Base-by-base conservation (phyloP, 2,888 invertebrate species). In the Bugulina stolonifera region DNA sequence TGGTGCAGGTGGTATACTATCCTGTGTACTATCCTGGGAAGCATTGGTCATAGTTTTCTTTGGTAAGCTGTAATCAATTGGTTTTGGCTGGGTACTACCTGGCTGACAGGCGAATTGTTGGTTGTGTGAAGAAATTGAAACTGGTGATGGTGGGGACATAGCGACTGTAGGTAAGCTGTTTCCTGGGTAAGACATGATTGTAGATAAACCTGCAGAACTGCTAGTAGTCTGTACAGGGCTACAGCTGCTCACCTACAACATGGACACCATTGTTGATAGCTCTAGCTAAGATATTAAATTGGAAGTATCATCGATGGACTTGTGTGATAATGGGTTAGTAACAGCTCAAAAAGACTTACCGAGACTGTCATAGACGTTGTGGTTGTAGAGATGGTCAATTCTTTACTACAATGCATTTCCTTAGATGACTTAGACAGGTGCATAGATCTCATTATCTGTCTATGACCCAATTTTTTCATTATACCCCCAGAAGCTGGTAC, bases 391-490 rank as follows among this genome's bases (percentile, higher is more conserved):
- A 55, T 55, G 55, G 5, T n/a, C 14, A 5, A 55, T n/a, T 55
- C 55, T 55, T 25, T 5, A 55, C 14, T 55, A 25, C 55, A 14
- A 14, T 55, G 55, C 3, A 55, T 3, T n/a, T 5, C n/a, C 25
- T 5, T n/a, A 18, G 55, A n/a, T n/a, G 55, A 18, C 23, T 55
- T 25, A 5, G 55, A 55, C 3, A n/a, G 55, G 22, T n/a, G 22
- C 23, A 18, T n/a, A 55, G 64, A 64, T 64, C 32, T 25, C 64
- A 64, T 64, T 2, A 64, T 27, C n/a, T 64, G 64, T n/a, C 32
- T 22, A n/a, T 64, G 64, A 64, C 64, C 64, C 25, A 64, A 10
- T 32, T 64, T 64, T n/a, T 64, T 64, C 64, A 64, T 64, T 2
- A 64, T 64, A 10, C 64, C 64, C 2, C 64, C 64, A 14, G 27